phyloP scores from a whole-genome alignment of 2,888 invertebrate genomes.

The Crematogaster levior region DNA sequence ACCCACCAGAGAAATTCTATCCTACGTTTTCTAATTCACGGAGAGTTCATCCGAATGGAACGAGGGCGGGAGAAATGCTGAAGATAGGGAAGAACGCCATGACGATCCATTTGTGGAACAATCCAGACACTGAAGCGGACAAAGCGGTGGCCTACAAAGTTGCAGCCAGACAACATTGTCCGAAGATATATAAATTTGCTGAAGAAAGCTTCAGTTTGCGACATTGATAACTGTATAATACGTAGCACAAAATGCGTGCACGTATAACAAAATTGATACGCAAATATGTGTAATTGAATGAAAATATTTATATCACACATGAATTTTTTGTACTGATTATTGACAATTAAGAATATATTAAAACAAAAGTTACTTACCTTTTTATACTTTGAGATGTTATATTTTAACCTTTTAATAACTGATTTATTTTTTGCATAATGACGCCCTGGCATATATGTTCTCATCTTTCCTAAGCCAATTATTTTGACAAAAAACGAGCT shows the following conservation, averaged over 20 bases:
- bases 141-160: neutral
- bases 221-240: neutral
- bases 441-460: neutral
- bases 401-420: too few relatives aligned
- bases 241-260: neutral
- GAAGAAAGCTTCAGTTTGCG: neutral
- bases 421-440: neutral
- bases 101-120: neutral
- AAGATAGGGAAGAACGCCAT: neutral
- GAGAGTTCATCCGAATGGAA: too few relatives aligned
- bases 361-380: constrained; percentile 1
- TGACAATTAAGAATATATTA: neutral
- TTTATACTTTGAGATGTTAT: neutral
- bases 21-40: neutral
- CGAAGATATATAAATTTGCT: constrained; percentile 4
- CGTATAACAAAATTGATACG: neutral
- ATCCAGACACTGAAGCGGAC: neutral
- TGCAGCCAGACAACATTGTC: neutral
- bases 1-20: constrained; percentile 18
- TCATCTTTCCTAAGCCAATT: too few relatives aligned
- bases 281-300: neutral
- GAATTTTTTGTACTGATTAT: neutral
- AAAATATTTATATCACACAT: neutral
- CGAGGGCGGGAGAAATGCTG: neutral
- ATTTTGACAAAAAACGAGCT: too few relatives aligned